Evolutionary conservation across 2,888 invertebrate genomes (phyloP), one percentile per base, ranked within the genome.

Genomic region (Apantesis nais): DNA sequence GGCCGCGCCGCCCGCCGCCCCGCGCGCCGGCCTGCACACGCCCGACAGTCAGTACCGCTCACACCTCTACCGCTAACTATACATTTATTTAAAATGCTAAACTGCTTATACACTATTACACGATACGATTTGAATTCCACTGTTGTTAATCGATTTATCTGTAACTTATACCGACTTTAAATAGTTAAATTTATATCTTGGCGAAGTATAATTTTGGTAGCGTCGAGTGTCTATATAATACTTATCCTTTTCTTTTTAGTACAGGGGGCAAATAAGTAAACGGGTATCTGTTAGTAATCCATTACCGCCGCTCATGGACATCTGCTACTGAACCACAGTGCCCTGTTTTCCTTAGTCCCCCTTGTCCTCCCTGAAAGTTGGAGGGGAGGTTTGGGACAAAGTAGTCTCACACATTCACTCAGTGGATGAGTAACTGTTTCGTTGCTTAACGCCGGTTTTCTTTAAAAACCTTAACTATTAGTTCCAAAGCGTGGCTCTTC

Each of bases 11-110:
- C 64, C 34, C 48, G 52, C 64, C 14, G 0, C 4, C 0, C 55
- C 34, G 16, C 75, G 74, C 74, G 70, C 73, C 78, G 16, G 82
- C 60, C 84, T 86, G 74, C 73, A 86, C 74, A 92, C 92, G 68
- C 91, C 92, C 0, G 93, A 93, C 74, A 81, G 81, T 83, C 64
- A 75, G 81, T 83, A 73, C 60, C 16, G 29, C 29, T 16, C 22
- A 11, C 39, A 8, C 8, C 39, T 39, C 39, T 39, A 22, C n/a
- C 3, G 34, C 34, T 34, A 34, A n/a, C n/a, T n/a, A n/a, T n/a
- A n/a, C n/a, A n/a, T n/a, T n/a, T n/a, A n/a, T n/a, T n/a, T n/a
- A n/a, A n/a, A n/a, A n/a, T n/a, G n/a, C n/a, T 34, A 5, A 34
- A 34, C 34, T 4, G 5, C 34, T 34, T 34, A 34, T 34, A 4